Evolutionary conservation across 2,888 invertebrate species (phyloP).

Genomic region (Marasmarcha lunaedactyla): DNA sequence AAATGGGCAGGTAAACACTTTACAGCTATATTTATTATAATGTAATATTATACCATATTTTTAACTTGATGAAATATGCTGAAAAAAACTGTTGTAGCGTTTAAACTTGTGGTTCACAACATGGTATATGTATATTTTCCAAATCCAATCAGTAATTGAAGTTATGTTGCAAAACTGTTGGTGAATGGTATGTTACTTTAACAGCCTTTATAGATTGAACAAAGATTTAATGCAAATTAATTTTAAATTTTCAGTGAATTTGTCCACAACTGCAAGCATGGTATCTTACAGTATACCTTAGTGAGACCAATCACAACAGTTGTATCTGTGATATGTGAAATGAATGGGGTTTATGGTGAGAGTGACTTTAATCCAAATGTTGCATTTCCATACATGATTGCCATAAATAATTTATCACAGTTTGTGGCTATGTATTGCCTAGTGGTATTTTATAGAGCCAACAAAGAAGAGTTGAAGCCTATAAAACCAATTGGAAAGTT

Average conservation of each 20-base stretch:
- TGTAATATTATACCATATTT: conserved; percentile 5
- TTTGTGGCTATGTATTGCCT: conserved; percentile 97
- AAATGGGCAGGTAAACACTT: conserved; percentile 81
- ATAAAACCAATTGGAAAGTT: conserved; percentile 97
- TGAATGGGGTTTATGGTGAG: conserved; percentile 89
- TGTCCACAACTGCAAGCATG: conserved; percentile 95
- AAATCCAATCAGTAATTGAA: too few relatives aligned
- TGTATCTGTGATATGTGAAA: conserved; percentile 89
- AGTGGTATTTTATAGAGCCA: conserved; percentile 93
- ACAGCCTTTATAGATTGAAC: too few relatives aligned
- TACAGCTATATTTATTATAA: too few relatives aligned
- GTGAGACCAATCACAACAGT: conserved; percentile 91
- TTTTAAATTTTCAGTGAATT: conserved; percentile 81
- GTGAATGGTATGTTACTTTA: too few relatives aligned
- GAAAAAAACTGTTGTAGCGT: too few relatives aligned
- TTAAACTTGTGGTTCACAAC: too few relatives aligned
- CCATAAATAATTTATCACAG: conserved; percentile 92
- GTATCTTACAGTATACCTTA: conserved; percentile 94
- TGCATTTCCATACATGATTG: conserved; percentile 91
- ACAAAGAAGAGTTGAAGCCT: conserved; percentile 85
- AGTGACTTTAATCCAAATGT: conserved; percentile 88
- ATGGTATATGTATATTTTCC: too few relatives aligned
- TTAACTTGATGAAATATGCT: neutral
- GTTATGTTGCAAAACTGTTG: too few relatives aligned
- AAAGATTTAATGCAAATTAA: too few relatives aligned